A percentile compares a stretch with the other conserved stretches of the same genome.
Conservation (phyloP, 2,113 vertebrate species). For the Phrynocephalus versicolor region DNA sequence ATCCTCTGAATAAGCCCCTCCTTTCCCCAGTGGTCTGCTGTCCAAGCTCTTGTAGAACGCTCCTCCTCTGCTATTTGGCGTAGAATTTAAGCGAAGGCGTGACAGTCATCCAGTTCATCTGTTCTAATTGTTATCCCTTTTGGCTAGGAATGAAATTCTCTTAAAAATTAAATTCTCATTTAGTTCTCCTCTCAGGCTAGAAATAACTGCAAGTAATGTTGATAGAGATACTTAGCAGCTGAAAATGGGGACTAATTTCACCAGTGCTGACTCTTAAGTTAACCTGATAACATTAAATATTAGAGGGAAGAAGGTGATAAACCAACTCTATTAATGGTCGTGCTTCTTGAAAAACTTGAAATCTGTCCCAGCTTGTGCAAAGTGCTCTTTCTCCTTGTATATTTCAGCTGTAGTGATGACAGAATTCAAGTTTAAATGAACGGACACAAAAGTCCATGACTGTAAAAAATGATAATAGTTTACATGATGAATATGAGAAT, state of each 20-base stretch:
- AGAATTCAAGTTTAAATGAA: neutral
- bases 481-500: too few relatives aligned
- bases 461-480: neutral
- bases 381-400: neutral
- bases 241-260: slow-evolving; percentile 25
- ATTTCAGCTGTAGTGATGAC: neutral
- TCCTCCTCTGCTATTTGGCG: rapidly evolving
- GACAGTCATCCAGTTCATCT: neutral
- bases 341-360: neutral
- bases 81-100: neutral
- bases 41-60: neutral
- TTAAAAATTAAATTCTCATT: slow-evolving; percentile 43
- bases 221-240: neutral
- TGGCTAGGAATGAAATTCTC: slow-evolving; percentile 20
- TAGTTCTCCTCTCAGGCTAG: slow-evolving; percentile 3
- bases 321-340: neutral
- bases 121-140: slow-evolving; percentile 6
- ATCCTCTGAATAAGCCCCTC: neutral
- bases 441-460: rapidly evolving
- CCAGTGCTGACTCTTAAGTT: slow-evolving; percentile 6
- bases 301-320: neutral
- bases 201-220: slow-evolving; percentile 24
- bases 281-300: slow-evolving; percentile 21
- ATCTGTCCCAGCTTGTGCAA: neutral
- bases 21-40: neutral